Evolutionary conservation across 2,888 invertebrate genomes (phyloP).

Genomic region (Parascotia fuliginaria): DNA sequence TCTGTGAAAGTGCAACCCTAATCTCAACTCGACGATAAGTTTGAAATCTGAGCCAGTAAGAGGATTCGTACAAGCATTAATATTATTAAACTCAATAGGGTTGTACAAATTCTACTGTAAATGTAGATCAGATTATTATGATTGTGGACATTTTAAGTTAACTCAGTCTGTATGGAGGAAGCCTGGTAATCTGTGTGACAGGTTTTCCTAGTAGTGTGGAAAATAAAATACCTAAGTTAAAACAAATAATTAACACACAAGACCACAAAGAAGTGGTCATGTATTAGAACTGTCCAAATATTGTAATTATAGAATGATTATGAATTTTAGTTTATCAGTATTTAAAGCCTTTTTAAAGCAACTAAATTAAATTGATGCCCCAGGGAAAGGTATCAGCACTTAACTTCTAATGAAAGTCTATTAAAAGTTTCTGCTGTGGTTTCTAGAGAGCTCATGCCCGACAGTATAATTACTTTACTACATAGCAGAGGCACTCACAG

Average conservation of each 20-base stretch:
- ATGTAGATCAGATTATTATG: neutral
- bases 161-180: too few relatives aligned
- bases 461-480: constrained; percentile 28
- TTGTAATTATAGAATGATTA: too few relatives aligned
- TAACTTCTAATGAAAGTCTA: constrained; percentile 27
- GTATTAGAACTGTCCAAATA: too few relatives aligned
- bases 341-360: neutral
- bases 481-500: neutral
- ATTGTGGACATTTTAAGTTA: too few relatives aligned
- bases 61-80: constrained; percentile 29
- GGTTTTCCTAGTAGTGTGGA: too few relatives aligned
- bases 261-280: too few relatives aligned
- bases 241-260: too few relatives aligned
- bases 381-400: neutral
- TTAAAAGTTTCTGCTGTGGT: constrained; percentile 21
- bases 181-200: too few relatives aligned
- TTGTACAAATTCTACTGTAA: constrained; percentile 6
- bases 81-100: constrained; percentile 26
- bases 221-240: too few relatives aligned
- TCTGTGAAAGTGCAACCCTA: constrained; percentile 25
- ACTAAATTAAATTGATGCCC: neutral
- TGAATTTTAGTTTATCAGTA: neutral
- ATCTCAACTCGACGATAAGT: constrained; percentile 25
- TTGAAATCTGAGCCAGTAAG: constrained; percentile 29
- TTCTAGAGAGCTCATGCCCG: constrained; percentile 6